Percentiles rank a stretch among this genome's conserved stretches.
Conservation (phyloP, 2,888 invertebrate genomes). For the Meiosimyza platycephala region DNA sequence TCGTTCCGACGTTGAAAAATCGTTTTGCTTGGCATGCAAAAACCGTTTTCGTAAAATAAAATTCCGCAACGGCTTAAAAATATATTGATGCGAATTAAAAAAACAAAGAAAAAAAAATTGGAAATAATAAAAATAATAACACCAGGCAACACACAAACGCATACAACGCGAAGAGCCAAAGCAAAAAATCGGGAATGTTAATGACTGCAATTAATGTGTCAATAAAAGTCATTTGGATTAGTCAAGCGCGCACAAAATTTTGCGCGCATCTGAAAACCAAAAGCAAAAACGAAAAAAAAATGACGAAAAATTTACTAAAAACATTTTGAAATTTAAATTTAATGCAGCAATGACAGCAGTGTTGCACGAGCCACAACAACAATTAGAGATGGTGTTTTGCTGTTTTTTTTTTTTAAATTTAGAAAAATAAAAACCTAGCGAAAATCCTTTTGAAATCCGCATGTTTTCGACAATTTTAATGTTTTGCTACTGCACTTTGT, state of each 20-base stretch:
- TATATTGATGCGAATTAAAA: too few relatives aligned
- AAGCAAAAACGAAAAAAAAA: slow-evolving; percentile 18
- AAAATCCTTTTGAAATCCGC: slow-evolving; percentile 16
- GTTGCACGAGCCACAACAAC: background rate
- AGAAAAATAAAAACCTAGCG: background rate
- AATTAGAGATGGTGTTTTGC: slow-evolving; percentile 8
- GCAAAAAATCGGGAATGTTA: slow-evolving; percentile 44
- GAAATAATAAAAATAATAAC: too few relatives aligned
- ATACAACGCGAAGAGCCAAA: background rate
- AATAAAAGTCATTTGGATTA: slow-evolving; percentile 64
- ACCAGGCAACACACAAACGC: too few relatives aligned
- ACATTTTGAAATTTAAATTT: background rate
- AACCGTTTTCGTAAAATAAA: background rate
- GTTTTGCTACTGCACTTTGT: slow-evolving; percentile 42
- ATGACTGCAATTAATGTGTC: slow-evolving; percentile 64
- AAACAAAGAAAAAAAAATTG: too few relatives aligned
- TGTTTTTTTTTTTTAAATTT: slow-evolving; percentile 18
- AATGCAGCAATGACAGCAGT: slow-evolving; percentile 8
- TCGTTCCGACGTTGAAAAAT: slow-evolving; percentile 16
- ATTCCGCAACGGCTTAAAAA: too few relatives aligned
- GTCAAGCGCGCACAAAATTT: slow-evolving; percentile 35
- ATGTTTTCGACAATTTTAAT: slow-evolving; percentile 26
- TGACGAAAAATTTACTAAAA: background rate
- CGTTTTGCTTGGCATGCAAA: background rate
- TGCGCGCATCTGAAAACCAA: slow-evolving; percentile 6